Base-by-base conservation (phyloP, 2,888 invertebrate species). In the Xestoiulus laeticollis region DNA sequence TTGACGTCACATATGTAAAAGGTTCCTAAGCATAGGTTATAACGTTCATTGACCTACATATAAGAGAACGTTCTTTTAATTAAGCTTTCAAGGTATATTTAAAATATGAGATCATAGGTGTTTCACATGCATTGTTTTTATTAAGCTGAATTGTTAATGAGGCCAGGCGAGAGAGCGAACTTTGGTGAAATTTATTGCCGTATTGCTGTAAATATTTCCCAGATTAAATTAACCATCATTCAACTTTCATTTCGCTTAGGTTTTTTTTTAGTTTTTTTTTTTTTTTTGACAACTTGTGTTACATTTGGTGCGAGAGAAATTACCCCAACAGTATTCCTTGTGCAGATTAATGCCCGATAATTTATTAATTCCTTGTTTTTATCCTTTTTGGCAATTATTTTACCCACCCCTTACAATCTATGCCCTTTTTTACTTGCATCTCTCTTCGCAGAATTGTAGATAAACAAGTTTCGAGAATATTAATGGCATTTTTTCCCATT, bases 361-460 rank as follows among this genome's bases (percentile, higher is more conserved):
- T 78, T 78, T 78, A 78, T 78, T 78, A 78, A 78, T 78, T 78
- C 78, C 78, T 30, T 14, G 78, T 78, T 78, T 78, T 78, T 78
- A 78, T 78, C 30, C 78, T 78, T 78, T 38, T 78, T 78, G 14
- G 78, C 30, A 30, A 78, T 78, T 26, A 78, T 78, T 78, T 78
- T 78, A 3, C 14, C 30, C 78, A 10, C 26, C 14, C 26, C 14
- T 3, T 30, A 14, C 78, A 78, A 78, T 78, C 78, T 78, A 78
- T 68, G 14, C 12, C 26, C 78, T 30, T 78, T 14, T 12, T 12
- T 14, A 12, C 30, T 30, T 10, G 14, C 78, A 14, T 4, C 22
- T 78, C 30, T 48, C 48, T 14, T 30, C 30, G 26, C 30, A 30
- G 78, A 78, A 78, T 14, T 78, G 30, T 14, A 78, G 78, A 78